phyloP scores from a whole-genome alignment of 2,797 vertebrate genomes.

The Leucoraja ocellata region DNA sequence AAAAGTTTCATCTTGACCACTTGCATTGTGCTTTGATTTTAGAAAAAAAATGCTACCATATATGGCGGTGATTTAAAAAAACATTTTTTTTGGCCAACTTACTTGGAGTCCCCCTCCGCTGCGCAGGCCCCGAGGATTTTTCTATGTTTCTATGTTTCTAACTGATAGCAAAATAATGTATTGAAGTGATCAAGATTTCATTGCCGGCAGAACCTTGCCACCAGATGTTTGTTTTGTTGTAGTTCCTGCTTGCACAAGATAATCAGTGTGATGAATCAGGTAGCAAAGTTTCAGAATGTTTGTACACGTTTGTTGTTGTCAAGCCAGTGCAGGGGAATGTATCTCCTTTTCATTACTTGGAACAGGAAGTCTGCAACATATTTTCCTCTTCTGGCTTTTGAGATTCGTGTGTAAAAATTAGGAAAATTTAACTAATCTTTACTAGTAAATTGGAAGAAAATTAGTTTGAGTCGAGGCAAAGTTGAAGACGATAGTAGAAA shows the following conservation, averaged over 20 bases:
- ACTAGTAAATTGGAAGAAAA: background rate
- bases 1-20: no score
- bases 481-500: background rate
- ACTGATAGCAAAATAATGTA: background rate
- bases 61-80: no score
- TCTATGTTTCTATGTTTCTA: no score
- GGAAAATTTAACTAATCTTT: slow-evolving; percentile 6
- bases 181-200: background rate
- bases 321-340: background rate
- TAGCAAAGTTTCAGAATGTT: background rate
- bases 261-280: background rate
- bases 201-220: background rate
- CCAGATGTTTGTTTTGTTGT: no score
- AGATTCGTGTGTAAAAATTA: no score
- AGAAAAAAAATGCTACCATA: no score
- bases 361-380: background rate
- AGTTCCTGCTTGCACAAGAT: background rate
- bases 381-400: background rate
- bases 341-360: background rate
- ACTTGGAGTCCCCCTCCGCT: no score
- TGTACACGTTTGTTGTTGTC: background rate
- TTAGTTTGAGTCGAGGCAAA: background rate
- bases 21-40: no score
- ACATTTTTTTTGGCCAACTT: no score
- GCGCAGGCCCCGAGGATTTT: no score